Evolutionary conservation across 2,113 vertebrate genomes (phyloP).

Genomic region (Stomatorhinus ivindoensis): DNA sequence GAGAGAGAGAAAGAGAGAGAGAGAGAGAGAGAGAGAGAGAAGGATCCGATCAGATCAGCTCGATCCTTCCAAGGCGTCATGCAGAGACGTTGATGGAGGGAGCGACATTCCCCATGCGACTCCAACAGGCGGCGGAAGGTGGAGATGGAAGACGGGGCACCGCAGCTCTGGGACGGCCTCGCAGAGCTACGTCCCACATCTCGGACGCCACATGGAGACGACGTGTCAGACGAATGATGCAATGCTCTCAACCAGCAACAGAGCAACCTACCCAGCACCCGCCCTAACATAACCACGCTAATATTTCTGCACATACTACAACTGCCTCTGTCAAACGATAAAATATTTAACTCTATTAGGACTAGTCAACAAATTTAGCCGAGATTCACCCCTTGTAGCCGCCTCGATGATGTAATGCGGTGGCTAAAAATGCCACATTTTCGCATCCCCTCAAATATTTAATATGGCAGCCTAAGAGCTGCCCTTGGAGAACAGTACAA

Average conservation of each 20-base stretch:
- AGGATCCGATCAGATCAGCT: background rate
- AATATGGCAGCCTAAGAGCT: background rate
- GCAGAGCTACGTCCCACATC: background rate
- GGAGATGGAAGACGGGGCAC: background rate
- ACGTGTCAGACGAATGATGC: background rate
- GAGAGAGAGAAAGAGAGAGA: background rate
- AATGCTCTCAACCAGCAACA: background rate
- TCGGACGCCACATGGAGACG: background rate
- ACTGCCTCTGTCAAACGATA: background rate
- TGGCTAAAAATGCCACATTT: background rate
- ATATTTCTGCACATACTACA: background rate
- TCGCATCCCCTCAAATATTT: background rate
- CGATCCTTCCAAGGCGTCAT: constrained; percentile 14
- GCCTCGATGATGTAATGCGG: background rate
- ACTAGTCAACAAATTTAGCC: background rate
- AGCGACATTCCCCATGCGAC: constrained; percentile 6
- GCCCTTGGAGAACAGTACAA: background rate
- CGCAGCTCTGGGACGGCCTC: background rate
- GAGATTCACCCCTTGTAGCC: background rate
- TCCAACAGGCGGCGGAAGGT: background rate
- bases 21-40: background rate
- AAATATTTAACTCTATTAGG: background rate
- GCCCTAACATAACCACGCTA: background rate
- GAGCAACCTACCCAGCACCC: background rate
- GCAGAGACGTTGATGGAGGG: background rate